Evolutionary conservation across 2,113 vertebrate species (phyloP).

Genomic region (Dromas ardeola): DNA sequence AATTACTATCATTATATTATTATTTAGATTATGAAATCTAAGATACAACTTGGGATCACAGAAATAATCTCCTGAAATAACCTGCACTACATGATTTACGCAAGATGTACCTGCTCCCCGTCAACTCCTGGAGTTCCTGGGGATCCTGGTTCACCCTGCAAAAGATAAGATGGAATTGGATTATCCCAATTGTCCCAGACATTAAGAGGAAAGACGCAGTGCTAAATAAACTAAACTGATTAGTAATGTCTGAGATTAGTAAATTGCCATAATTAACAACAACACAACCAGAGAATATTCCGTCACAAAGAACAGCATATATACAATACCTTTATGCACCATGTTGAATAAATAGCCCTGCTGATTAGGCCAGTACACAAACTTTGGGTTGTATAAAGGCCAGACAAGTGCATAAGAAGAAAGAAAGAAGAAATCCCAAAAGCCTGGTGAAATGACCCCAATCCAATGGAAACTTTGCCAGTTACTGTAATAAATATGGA

Average conservation of each 20-base stretch:
- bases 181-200: not conserved
- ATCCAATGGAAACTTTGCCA: not conserved
- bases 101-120: constrained; percentile 87
- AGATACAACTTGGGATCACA: not conserved
- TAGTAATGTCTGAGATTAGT: not conserved
- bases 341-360: not conserved
- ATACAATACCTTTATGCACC: not conserved
- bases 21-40: not conserved
- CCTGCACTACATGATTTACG: not conserved
- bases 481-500: not conserved
- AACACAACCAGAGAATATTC: not conserved
- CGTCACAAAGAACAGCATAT: not conserved
- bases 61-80: not conserved
- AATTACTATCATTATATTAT: not conserved
- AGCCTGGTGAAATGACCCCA: not conserved
- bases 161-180: constrained; percentile 7
- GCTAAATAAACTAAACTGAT: not conserved
- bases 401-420: not conserved
- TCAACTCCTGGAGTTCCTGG: constrained; percentile 89
- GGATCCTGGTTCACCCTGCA: constrained; percentile 90
- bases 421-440: not conserved
- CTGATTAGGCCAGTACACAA: not conserved
- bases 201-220: not conserved
- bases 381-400: not conserved
- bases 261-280: not conserved